Conservation (phyloP, 2,888 invertebrate species). For the Melanargia galathea region DNA sequence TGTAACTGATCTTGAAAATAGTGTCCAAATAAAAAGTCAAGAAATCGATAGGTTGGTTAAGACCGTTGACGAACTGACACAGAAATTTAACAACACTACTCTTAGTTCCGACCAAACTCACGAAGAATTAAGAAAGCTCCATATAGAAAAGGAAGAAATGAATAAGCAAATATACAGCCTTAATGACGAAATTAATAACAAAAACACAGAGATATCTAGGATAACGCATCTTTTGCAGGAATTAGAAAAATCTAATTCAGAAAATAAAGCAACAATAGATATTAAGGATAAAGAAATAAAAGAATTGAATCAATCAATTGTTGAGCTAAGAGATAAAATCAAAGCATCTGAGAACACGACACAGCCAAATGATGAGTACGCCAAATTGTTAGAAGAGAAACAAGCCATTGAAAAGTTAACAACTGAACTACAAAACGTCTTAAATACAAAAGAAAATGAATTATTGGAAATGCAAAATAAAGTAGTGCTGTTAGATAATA, state of each 20-base stretch:
- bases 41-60: constrained; percentile 60
- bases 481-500: constrained; percentile 51
- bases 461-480: constrained; percentile 52
- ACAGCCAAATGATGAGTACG: constrained; percentile 58
- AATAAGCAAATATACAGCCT: constrained; percentile 54
- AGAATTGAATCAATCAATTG: constrained; percentile 63
- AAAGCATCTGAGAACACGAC: constrained; percentile 55
- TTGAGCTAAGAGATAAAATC: constrained; percentile 62
- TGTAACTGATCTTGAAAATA: constrained; percentile 54
- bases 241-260: constrained; percentile 47
- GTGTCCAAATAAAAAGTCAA: constrained; percentile 52
- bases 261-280: constrained; percentile 51
- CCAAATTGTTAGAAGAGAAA: constrained; percentile 60
- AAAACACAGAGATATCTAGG: constrained; percentile 55
- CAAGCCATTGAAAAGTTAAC: constrained; percentile 54
- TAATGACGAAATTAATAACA: constrained; percentile 56
- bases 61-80: constrained; percentile 48
- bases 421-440: constrained; percentile 48
- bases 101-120: constrained; percentile 48
- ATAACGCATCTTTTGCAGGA: constrained; percentile 51
- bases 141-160: constrained; percentile 59
- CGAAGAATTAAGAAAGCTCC: constrained; percentile 55
- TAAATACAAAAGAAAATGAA: constrained; percentile 55
- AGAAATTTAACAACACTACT: constrained; percentile 47
- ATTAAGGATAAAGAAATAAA: constrained; percentile 68